Evolutionary conservation across 1,140 invertebrate species (phyloP).

Genomic region (Batillaria attramentaria): DNA sequence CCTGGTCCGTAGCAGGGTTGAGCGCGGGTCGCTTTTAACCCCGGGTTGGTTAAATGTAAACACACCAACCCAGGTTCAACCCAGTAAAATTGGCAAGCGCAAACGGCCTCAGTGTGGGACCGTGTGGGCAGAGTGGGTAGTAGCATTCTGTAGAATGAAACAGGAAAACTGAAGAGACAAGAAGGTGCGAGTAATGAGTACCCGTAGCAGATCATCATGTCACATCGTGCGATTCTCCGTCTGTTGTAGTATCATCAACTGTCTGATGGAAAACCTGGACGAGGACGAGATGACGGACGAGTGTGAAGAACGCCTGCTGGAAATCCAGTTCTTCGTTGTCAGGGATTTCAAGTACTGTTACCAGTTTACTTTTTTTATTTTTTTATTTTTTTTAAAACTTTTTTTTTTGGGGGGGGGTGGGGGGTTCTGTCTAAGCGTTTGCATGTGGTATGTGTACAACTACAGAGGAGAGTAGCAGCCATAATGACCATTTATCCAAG

Average conservation of each 20-base stretch:
- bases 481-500: conserved; percentile 5
- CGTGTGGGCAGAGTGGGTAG: too few relatives aligned
- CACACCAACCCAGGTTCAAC: too few relatives aligned
- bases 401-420: too few relatives aligned
- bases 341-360: conserved; percentile 85
- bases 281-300: conserved; percentile 87
- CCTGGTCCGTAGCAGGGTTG: too few relatives aligned
- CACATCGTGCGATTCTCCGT: conserved; percentile 68
- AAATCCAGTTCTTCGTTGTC: conserved; percentile 97
- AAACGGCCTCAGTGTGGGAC: too few relatives aligned
- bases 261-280: conserved; percentile 92
- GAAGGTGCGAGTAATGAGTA: background rate
- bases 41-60: too few relatives aligned
- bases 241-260: conserved; percentile 85
- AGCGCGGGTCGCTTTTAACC: too few relatives aligned
- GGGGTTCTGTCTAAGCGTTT: too few relatives aligned
- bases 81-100: too few relatives aligned
- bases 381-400: background rate
- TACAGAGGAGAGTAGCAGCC: too few relatives aligned
- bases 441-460: too few relatives aligned
- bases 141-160: too few relatives aligned
- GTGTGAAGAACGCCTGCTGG: conserved; percentile 92
- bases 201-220: background rate
- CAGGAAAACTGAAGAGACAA: background rate
- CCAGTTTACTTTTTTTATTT: background rate